Percentiles rank a stretch among this genome's conserved stretches.
phyloP scores from a whole-genome alignment of 2,113 vertebrate species.

The Seriola aureovittata region DNA sequence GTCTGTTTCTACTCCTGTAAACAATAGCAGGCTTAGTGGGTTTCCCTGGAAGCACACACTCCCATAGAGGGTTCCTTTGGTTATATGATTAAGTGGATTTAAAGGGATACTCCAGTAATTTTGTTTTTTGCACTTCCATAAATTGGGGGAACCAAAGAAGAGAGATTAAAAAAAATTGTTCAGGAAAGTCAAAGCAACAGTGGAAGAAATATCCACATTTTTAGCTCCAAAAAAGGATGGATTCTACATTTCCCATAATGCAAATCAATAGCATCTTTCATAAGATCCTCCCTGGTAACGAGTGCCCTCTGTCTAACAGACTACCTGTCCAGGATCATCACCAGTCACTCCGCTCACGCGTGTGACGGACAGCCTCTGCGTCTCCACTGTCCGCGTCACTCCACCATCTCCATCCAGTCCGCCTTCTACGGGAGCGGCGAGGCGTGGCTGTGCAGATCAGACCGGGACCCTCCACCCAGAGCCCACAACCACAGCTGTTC shows the following conservation, averaged over 20 bases:
- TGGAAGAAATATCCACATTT: too few relatives aligned
- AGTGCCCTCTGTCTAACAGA: slow-evolving; percentile 81
- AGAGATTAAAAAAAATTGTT: background rate
- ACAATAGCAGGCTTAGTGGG: background rate
- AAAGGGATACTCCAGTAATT: background rate
- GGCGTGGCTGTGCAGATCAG: slow-evolving; percentile 79
- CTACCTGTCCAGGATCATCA: slow-evolving; percentile 95
- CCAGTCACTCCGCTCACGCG: slow-evolving; percentile 91
- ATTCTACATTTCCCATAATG: background rate
- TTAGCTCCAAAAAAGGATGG: background rate
- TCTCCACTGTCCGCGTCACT: slow-evolving; percentile 94
- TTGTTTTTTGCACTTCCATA: background rate
- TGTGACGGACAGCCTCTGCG: slow-evolving; percentile 91
- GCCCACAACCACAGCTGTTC: slow-evolving; percentile 85
- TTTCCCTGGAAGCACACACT: too few relatives aligned
- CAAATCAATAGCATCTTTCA: background rate
- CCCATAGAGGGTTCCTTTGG: too few relatives aligned
- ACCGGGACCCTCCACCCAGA: slow-evolving; percentile 69
- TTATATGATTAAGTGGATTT: too few relatives aligned
- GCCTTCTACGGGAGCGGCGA: slow-evolving; percentile 90
- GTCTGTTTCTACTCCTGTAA: background rate
- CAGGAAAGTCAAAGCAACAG: background rate
- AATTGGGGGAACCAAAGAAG: background rate
- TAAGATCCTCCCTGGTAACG: too few relatives aligned
- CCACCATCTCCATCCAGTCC: slow-evolving; percentile 93